These are phyloP conservation scores for Pentalonia nigronervosa DNA, from an alignment of 1,140 invertebrate species.

Conservation along the genomic window DNA sequence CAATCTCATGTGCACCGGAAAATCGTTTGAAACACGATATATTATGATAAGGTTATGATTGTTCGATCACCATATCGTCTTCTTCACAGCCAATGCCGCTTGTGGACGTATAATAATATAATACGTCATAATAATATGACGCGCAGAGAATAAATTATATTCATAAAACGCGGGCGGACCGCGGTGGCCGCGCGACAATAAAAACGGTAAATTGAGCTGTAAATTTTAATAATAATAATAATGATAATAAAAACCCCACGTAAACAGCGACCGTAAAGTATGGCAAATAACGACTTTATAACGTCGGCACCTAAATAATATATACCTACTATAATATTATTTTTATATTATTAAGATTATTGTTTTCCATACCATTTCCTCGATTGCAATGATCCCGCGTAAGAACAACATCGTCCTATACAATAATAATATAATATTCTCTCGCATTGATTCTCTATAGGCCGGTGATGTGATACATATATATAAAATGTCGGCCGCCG, in stretches of 20 bases:
- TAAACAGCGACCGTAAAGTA: neutral
- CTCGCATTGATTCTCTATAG: neutral
- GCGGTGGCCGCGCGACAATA: neutral
- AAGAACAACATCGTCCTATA: neutral
- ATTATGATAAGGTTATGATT: neutral
- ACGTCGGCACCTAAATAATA: neutral
- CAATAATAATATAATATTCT: neutral
- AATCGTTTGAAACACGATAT: slow-evolving; percentile 16
- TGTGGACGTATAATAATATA: neutral
- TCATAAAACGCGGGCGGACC: neutral
- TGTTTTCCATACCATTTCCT: neutral
- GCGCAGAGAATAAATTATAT: neutral
- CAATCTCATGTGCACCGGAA: neutral
- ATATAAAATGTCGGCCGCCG: too few species aligned
- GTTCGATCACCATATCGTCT: neutral
- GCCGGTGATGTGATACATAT: neutral
- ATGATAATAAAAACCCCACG: neutral
- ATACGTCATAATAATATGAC: neutral
- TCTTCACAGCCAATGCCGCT: neutral
- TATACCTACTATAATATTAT: too few species aligned
- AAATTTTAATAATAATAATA: slow-evolving; percentile 34
- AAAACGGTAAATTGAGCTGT: slow-evolving; percentile 32
- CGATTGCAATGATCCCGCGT: neutral
- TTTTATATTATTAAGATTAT: neutral
- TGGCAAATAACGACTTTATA: neutral